These are phyloP conservation scores for Cryptus viduatorius DNA, from an alignment of 2,888 invertebrate species.

Conservation along the genomic window DNA sequence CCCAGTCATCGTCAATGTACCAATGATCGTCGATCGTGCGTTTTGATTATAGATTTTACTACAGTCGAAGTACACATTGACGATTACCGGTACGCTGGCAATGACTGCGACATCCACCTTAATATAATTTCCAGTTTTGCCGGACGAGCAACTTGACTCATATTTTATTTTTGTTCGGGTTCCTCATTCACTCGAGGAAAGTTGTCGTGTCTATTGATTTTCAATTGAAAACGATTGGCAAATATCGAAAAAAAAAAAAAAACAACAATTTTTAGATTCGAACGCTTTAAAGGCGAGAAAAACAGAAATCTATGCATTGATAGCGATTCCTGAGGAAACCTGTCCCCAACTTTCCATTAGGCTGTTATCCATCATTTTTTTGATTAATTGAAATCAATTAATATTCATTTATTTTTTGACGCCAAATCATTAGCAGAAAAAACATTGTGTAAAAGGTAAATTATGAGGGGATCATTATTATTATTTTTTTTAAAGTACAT, in stretches of 20 bases:
- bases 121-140: conserved; percentile 2
- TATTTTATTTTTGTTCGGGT: background rate
- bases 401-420: too few species aligned
- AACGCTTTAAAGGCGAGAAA: background rate
- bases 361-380: too few species aligned
- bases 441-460: background rate
- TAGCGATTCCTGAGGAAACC: too few species aligned
- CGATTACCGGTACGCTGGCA: too few species aligned
- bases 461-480: background rate
- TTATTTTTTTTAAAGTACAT: background rate
- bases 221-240: background rate
- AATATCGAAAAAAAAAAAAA: background rate
- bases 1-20: too few species aligned
- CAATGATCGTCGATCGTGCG: too few species aligned
- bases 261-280: background rate
- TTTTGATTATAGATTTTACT: too few species aligned
- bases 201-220: background rate
- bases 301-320: too few species aligned
- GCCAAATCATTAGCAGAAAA: background rate
- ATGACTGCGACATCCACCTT: too few species aligned
- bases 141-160: background rate
- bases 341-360: too few species aligned
- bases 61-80: too few species aligned
- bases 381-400: too few species aligned
- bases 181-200: background rate